Conservation (phyloP, 2,113 vertebrate species). For the Rhodinocichla rosea region DNA sequence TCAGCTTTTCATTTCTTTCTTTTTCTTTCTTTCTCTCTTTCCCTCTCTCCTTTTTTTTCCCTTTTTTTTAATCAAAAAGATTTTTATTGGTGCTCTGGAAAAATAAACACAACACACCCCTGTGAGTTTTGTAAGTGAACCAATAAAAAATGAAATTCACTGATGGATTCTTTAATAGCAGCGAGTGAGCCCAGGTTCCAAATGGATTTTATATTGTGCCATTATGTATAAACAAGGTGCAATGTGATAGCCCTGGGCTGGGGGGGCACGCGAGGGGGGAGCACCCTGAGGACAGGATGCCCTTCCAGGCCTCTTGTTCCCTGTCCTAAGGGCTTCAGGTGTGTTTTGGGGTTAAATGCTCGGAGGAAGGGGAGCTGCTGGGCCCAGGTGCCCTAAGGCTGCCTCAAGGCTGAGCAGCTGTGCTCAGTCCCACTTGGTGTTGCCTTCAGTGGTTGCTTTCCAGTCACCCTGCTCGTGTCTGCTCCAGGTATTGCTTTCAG, state of each 20-base stretch:
- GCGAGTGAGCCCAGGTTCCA: neutral
- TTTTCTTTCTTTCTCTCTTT: neutral
- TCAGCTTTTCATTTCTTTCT: conserved; percentile 23
- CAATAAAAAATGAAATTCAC: conserved; percentile 38
- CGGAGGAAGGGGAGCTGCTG: neutral
- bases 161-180: conserved; percentile 28
- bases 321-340: neutral
- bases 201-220: conserved; percentile 30
- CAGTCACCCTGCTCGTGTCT: fast-evolving
- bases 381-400: neutral
- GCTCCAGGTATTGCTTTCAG: neutral
- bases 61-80: conserved; percentile 30
- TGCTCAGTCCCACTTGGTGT: neutral
- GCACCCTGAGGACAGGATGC: neutral
- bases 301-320: neutral
- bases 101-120: neutral
- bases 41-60: neutral
- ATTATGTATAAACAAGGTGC: neutral
- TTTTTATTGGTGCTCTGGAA: conserved; percentile 50
- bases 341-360: neutral
- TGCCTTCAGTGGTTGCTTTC: fast-evolving
- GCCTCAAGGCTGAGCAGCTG: neutral
- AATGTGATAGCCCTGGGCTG: neutral
- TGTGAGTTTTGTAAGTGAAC: neutral
- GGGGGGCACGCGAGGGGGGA: fast-evolving